Percentiles rank a stretch among this genome's conserved stretches.
Evolutionary conservation across 2,797 vertebrate genomes (phyloP).

Genomic region (Balearica regulorum): DNA sequence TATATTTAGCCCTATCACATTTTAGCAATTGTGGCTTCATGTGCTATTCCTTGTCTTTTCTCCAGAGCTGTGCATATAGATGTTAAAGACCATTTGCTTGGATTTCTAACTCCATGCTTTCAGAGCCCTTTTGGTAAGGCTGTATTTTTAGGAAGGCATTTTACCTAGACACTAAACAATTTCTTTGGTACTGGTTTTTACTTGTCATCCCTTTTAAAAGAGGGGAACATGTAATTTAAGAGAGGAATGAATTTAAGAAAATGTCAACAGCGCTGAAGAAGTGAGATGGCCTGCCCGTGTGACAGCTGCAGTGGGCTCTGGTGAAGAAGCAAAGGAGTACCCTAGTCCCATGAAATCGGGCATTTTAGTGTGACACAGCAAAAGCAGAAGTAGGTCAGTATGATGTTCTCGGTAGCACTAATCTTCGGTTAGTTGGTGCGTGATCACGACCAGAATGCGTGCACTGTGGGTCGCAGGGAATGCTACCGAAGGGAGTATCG

Average conservation of each 20-base stretch:
- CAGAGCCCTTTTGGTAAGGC: slow-evolving; percentile 56
- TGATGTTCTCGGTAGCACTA: neutral
- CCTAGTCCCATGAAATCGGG: neutral
- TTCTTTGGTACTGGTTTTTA: slow-evolving; percentile 11
- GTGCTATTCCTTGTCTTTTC: slow-evolving; percentile 67
- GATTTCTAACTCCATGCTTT: slow-evolving; percentile 60
- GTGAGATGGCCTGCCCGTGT: neutral
- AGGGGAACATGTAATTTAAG: neutral
- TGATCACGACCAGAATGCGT: neutral
- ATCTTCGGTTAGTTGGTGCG: neutral
- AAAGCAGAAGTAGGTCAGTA: neutral
- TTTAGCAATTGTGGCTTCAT: slow-evolving; percentile 61
- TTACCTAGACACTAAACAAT: neutral
- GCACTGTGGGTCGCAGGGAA: neutral
- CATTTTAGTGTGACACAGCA: neutral
- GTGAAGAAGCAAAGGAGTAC: neutral
- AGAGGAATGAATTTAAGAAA: neutral
- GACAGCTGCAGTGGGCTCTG: neutral
- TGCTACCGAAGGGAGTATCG: neutral
- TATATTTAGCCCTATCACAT: slow-evolving; percentile 67
- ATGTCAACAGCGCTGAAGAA: neutral
- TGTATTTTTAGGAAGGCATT: slow-evolving; percentile 69
- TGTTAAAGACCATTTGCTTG: slow-evolving; percentile 60
- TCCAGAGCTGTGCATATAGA: slow-evolving; percentile 40
- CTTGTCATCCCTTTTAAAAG: neutral